Evolutionary conservation across 1,140 invertebrate genomes (phyloP).

Genomic region (Pachypeltis micranthus): DNA sequence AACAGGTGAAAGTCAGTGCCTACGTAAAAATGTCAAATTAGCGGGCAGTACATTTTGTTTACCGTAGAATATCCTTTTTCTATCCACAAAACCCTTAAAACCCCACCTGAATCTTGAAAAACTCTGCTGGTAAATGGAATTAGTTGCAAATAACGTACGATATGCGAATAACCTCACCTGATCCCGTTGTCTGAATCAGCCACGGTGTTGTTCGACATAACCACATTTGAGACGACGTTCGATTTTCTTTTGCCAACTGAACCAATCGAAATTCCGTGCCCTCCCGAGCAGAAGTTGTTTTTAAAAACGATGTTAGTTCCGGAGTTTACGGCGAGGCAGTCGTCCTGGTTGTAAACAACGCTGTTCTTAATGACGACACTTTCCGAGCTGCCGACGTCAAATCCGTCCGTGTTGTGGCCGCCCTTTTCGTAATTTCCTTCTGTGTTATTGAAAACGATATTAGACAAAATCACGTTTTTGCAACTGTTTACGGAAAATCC

Average conservation of each 20-base stretch:
- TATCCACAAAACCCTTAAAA: no score
- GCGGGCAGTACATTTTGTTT: no score
- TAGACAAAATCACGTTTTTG: not conserved
- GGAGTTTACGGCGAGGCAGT: not conserved
- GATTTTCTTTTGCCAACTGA: not conserved
- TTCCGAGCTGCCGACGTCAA: not conserved
- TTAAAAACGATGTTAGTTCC: not conserved
- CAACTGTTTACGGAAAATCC: not conserved
- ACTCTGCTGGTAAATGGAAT: no score
- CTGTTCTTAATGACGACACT: not conserved
- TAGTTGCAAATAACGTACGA: no score
- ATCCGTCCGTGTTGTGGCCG: not conserved
- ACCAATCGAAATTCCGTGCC: not conserved
- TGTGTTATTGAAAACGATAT: not conserved
- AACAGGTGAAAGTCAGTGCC: no score
- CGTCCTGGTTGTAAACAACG: not conserved
- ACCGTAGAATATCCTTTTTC: no score
- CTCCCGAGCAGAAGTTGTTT: not conserved
- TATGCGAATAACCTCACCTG: no score
- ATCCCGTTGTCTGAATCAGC: no score
- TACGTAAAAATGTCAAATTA: no score
- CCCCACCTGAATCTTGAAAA: no score
- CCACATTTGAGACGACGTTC: not conserved
- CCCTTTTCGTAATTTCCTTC: not conserved
- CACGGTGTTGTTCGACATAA: no score